Conservation (phyloP, 2,888 invertebrate genomes). For the Sarcophaga carnaria region DNA sequence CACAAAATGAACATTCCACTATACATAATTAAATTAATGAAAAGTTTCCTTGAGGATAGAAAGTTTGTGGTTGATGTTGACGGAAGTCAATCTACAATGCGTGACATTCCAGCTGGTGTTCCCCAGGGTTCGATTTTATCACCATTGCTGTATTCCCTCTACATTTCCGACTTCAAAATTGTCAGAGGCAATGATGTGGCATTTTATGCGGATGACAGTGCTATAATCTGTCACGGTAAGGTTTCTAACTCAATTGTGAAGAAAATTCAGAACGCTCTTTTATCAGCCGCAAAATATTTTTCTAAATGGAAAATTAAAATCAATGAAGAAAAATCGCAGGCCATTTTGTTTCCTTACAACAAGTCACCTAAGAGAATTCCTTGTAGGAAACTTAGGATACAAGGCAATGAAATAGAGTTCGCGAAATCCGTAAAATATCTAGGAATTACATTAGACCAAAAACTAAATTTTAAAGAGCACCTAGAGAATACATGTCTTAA, state of each 20-base stretch:
- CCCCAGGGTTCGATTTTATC: neutral
- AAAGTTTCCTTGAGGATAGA: neutral
- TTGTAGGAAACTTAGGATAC: neutral
- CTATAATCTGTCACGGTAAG: neutral
- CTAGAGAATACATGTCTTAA: too few relatives aligned
- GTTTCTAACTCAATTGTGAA: neutral
- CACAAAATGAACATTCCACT: neutral
- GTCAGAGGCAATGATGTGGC: neutral
- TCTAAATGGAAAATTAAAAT: neutral
- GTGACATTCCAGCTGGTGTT: neutral
- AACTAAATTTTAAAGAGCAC: neutral
- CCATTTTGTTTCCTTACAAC: neutral
- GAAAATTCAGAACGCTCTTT: neutral
- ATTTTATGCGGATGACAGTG: neutral
- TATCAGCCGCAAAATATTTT: neutral
- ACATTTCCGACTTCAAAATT: neutral
- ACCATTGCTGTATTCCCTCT: too few relatives aligned
- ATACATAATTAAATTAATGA: neutral
- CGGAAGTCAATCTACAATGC: neutral
- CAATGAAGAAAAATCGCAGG: neutral
- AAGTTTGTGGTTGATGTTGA: neutral
- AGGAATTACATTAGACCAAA: neutral
- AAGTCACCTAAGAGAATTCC: constrained; percentile 11
- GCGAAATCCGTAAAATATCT: neutral
- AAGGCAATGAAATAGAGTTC: neutral